Evolutionary conservation across 2,113 vertebrate species (phyloP).

Genomic region (Mus pahari): DNA sequence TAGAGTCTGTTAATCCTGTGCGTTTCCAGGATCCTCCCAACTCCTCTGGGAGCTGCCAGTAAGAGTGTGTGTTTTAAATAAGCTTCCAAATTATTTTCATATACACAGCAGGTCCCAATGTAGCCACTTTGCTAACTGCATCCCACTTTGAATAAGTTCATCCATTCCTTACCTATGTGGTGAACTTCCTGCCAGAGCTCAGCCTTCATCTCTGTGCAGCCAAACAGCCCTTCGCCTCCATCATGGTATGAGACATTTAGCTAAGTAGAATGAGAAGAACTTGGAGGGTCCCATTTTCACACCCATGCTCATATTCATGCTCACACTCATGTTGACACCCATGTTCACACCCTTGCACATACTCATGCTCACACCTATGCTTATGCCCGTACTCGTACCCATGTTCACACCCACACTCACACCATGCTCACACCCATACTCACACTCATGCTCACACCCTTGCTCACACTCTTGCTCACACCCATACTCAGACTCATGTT

Average conservation of each 20-base stretch:
- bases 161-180: neutral
- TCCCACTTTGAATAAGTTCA: neutral
- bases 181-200: neutral
- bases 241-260: neutral
- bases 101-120: neutral
- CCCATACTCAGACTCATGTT: too few relatives aligned
- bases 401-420: too few relatives aligned
- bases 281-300: neutral
- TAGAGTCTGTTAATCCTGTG: neutral
- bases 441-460: too few relatives aligned
- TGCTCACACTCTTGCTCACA: too few relatives aligned
- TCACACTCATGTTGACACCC: too few relatives aligned
- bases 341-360: too few relatives aligned
- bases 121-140: neutral
- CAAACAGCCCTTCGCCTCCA: neutral
- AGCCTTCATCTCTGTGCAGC: neutral
- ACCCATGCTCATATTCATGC: too few relatives aligned
- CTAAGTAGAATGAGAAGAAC: neutral
- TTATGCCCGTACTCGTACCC: too few relatives aligned
- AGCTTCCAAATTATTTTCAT: neutral
- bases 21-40: neutral
- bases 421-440: too few relatives aligned
- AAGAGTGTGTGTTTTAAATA: neutral
- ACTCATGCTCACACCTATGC: too few relatives aligned
- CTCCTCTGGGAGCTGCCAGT: neutral